Evolutionary conservation across 2,113 vertebrate genomes (phyloP).

Genomic region (Oreotragus oreotragus): DNA sequence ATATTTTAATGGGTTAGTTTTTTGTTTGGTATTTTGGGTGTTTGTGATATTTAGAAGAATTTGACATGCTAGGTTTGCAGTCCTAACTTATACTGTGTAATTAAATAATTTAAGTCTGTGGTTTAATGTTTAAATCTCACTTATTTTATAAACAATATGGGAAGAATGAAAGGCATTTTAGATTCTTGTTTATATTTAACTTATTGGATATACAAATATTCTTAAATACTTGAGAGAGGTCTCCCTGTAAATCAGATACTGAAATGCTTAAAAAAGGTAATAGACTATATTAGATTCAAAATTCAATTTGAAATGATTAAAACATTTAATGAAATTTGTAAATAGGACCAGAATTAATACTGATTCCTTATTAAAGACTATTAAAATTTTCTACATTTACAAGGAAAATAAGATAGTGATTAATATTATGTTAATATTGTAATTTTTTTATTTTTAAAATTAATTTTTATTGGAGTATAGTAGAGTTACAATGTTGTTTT

Average conservation of each 20-base stretch:
- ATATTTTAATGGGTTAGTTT: conserved; percentile 1
- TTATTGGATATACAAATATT: conserved; percentile 46
- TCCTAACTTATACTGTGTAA: conserved; percentile 16
- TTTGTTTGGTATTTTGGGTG: not conserved
- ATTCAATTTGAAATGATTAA: conserved; percentile 59
- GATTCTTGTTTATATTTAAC: conserved; percentile 33
- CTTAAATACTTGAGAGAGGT: not conserved
- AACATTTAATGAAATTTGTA: conserved; percentile 51
- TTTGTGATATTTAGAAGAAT: not conserved
- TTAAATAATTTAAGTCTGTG: conserved; percentile 6
- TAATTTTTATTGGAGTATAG: not conserved
- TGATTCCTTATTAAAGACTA: conserved; percentile 16
- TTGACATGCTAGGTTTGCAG: not conserved
- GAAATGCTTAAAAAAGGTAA: conserved; percentile 30
- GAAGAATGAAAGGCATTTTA: conserved; percentile 42
- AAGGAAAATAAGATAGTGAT: conserved; percentile 4
- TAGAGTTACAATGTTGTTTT: not conserved
- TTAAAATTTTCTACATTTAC: conserved; percentile 18
- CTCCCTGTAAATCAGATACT: conserved; percentile 45
- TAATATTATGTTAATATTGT: conserved; percentile 17
- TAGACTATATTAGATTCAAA: conserved; percentile 53
- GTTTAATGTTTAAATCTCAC: conserved; percentile 30
- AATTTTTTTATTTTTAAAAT: not conserved
- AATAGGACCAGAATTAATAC: conserved; percentile 34
- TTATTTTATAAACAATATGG: conserved; percentile 41